Conservation (phyloP, 2,797 vertebrate species). For the Lemur catta region DNA sequence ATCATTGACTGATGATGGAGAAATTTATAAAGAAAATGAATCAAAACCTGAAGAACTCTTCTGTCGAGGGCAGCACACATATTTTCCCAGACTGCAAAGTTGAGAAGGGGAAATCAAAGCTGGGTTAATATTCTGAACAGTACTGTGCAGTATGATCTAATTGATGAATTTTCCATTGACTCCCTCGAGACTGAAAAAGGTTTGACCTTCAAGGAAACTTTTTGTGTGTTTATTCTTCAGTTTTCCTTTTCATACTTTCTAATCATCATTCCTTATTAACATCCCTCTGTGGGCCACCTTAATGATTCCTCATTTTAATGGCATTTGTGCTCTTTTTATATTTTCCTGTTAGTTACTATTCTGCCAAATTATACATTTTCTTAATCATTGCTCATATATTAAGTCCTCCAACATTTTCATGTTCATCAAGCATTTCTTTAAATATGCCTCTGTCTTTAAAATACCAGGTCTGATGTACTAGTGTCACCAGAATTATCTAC, state of each 20-base stretch:
- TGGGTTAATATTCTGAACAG: not conserved
- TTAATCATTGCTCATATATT: not conserved
- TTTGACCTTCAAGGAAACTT: conserved; percentile 24
- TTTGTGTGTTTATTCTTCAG: conserved; percentile 41
- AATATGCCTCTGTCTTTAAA: not conserved
- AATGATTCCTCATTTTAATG: conserved; percentile 10
- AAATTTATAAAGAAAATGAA: not conserved
- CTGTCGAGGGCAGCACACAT: not conserved
- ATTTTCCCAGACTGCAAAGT: not conserved
- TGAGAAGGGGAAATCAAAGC: not conserved
- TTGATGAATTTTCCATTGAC: conserved; percentile 37
- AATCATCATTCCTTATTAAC: conserved; percentile 7
- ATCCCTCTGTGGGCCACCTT: not conserved
- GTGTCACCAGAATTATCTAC: not conserved
- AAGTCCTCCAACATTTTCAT: not conserved
- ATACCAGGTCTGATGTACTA: not conserved
- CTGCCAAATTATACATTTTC: not conserved
- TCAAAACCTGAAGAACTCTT: not conserved
- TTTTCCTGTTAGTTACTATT: not conserved
- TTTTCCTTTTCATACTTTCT: conserved; percentile 60
- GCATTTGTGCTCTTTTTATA: not conserved
- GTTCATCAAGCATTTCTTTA: not conserved
- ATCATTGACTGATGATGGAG: not conserved
- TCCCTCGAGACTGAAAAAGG: not conserved
- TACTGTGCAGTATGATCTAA: not conserved